Conservation (phyloP, 2,888 invertebrate species). For the Agonopterix arenella region DNA sequence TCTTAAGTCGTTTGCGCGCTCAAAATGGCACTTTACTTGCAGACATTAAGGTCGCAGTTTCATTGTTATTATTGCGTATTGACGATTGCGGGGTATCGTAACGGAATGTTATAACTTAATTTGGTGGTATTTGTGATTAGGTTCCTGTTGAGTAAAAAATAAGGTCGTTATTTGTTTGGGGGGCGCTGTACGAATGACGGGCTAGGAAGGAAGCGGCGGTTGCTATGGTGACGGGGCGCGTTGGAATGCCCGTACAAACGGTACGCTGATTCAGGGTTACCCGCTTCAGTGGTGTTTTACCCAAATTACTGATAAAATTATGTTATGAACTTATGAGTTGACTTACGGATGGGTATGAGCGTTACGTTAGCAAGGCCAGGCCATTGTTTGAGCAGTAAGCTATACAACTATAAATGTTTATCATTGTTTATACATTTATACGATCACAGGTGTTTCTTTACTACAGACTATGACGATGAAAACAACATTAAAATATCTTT, state of each 20-base stretch:
- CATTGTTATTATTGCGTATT: conserved; percentile 64
- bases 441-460: too few relatives aligned
- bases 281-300: conserved; percentile 51
- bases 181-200: conserved; percentile 36
- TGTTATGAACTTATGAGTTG: neutral
- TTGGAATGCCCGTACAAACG: conserved; percentile 53
- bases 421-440: too few relatives aligned
- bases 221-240: conserved; percentile 75
- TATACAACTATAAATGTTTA: too few relatives aligned
- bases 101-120: conserved; percentile 73
- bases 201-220: conserved; percentile 52
- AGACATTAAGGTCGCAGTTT: conserved; percentile 70
- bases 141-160: conserved; percentile 40
- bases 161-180: conserved; percentile 58
- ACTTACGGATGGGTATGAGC: conserved; percentile 3
- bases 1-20: conserved; percentile 66
- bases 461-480: too few relatives aligned
- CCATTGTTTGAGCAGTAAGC: too few relatives aligned
- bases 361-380: conserved; percentile 3
- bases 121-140: conserved; percentile 46
- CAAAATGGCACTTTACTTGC: conserved; percentile 63
- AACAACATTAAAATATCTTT: too few relatives aligned
- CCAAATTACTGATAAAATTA: conserved; percentile 45
- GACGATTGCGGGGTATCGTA: conserved; percentile 60
- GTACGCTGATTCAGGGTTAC: conserved; percentile 45